These are phyloP conservation scores for Drosophila melanosoma DNA, from an alignment of 2,888 invertebrate genomes.

Conservation along the genomic window DNA sequence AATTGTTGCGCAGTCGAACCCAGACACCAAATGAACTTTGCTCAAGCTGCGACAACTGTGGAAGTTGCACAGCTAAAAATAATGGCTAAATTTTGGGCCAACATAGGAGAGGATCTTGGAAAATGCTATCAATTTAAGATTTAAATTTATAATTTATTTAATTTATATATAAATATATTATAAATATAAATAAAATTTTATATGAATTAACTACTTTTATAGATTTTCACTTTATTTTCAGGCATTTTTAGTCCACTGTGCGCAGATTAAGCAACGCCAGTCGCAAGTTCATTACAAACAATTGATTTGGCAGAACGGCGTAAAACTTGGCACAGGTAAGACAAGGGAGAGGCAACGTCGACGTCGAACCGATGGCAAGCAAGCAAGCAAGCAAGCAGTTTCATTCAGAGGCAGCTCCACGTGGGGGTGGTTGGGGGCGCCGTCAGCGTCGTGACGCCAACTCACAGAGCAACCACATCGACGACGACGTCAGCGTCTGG, in stretches of 20 bases:
- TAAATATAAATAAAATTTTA: neutral
- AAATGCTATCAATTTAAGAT: neutral
- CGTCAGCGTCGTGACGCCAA: constrained; percentile 44
- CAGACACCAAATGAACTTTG: constrained; percentile 49
- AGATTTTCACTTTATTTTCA: neutral
- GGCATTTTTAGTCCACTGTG: constrained; percentile 42
- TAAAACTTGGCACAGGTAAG: constrained; percentile 77
- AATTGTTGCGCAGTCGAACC: constrained; percentile 59
- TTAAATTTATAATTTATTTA: neutral
- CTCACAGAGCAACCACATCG: constrained; percentile 44
- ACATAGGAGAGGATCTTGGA: neutral
- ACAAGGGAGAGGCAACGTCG: constrained; percentile 20
- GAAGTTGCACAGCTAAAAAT: constrained; percentile 1
- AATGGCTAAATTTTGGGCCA: neutral
- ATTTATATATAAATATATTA: too few relatives aligned
- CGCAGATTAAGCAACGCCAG: constrained; percentile 34
- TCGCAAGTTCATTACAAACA: constrained; percentile 80
- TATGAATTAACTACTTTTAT: neutral
- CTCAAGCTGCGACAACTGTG: constrained; percentile 19
- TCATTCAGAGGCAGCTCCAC: constrained; percentile 26
- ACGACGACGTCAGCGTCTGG: constrained; percentile 49
- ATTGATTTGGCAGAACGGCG: constrained; percentile 78
- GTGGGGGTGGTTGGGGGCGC: constrained; percentile 17
- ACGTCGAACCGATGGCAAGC: constrained; percentile 7
- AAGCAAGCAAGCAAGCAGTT: constrained; percentile 8